These are phyloP conservation scores for Trissoscelio sp. DNA, from an alignment of 2,888 invertebrate genomes.

Conservation along the genomic window DNA sequence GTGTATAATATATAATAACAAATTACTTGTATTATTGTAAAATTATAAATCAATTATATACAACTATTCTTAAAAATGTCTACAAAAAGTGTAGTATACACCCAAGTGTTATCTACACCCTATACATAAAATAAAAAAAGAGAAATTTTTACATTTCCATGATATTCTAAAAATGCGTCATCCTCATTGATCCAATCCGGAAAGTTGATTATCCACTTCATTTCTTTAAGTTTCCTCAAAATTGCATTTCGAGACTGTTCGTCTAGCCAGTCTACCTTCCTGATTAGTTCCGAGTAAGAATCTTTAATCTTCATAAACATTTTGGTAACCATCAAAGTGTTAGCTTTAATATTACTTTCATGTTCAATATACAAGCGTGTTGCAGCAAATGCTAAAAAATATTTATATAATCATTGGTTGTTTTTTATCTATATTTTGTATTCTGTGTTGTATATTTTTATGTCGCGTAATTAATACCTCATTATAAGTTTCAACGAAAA, in stretches of 20 bases:
- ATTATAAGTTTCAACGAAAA: too few relatives aligned
- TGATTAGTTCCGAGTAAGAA: slow-evolving; percentile 21
- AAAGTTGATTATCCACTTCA: slow-evolving; percentile 41
- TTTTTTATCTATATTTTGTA: slow-evolving; percentile 8
- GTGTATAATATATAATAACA: too few relatives aligned
- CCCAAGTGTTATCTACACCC: too few relatives aligned
- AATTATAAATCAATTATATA: too few relatives aligned
- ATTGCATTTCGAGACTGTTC: not conserved
- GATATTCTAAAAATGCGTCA: slow-evolving; percentile 31
- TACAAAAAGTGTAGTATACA: too few relatives aligned
- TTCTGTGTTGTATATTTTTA: too few relatives aligned
- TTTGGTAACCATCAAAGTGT: not conserved
- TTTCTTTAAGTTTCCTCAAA: slow-evolving; percentile 27
- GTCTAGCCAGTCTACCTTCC: slow-evolving; percentile 32
- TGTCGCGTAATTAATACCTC: not conserved
- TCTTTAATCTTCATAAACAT: slow-evolving; percentile 29
- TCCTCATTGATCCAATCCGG: slow-evolving; percentile 48
- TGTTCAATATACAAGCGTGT: too few relatives aligned
- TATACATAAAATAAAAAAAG: too few relatives aligned
- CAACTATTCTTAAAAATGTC: too few relatives aligned
- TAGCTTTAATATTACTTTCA: not conserved
- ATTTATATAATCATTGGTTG: slow-evolving; percentile 24
- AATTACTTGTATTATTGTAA: too few relatives aligned
- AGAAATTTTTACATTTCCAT: slow-evolving; percentile 51
- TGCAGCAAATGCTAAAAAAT: slow-evolving; percentile 42